Percentiles rank a stretch among this genome's conserved stretches.
phyloP scores from a whole-genome alignment of 2,797 vertebrate genomes.

The Rhynchonycteris naso region DNA sequence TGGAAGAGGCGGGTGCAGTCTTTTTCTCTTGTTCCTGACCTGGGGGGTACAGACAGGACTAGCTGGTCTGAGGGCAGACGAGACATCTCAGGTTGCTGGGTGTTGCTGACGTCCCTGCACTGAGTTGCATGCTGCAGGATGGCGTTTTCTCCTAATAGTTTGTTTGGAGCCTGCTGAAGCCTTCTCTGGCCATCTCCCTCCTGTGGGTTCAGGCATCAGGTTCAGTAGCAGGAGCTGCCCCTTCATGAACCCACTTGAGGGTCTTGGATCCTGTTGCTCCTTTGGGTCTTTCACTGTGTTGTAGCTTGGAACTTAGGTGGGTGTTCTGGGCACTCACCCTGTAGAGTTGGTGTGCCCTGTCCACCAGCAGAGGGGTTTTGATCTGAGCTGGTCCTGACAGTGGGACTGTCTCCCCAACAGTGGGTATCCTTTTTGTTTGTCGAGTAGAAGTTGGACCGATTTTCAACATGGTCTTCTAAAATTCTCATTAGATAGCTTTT shows the following conservation, averaged over 20 bases:
- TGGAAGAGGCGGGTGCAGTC: neutral
- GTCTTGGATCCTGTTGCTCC: neutral
- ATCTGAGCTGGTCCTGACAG: neutral
- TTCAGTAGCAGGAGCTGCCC: neutral
- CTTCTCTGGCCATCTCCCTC: neutral
- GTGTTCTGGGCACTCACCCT: fast-evolving
- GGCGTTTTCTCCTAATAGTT: fast-evolving
- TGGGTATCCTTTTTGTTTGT: neutral
- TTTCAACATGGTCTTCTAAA: neutral
- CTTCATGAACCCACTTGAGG: neutral
- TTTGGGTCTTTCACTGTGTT: neutral
- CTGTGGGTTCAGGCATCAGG: neutral
- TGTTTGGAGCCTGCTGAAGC: neutral
- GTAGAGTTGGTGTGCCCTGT: neutral
- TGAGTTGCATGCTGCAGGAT: neutral
- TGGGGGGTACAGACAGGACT: neutral
- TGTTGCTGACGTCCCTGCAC: neutral
- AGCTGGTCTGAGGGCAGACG: neutral
- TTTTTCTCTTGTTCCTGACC: neutral
- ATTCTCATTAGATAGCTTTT: neutral
- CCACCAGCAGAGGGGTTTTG: neutral
- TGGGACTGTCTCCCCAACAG: too few relatives aligned
- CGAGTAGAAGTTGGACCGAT: neutral
- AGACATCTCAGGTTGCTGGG: neutral
- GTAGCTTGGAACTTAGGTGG: neutral